Conservation (phyloP, 1,140 invertebrate genomes). For the Anastrepha ludens region DNA sequence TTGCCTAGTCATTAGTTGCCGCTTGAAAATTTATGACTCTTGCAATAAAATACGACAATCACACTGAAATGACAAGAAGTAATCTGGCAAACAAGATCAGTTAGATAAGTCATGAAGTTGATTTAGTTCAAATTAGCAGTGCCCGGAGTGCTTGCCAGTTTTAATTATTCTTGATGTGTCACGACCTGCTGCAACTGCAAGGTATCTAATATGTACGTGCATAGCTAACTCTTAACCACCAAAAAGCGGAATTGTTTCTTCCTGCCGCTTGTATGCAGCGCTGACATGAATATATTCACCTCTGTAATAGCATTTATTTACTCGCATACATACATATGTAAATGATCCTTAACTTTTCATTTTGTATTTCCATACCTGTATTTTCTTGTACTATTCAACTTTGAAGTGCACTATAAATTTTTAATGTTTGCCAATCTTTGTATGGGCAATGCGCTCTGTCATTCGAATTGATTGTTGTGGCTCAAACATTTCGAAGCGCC, state of each 20-base stretch:
- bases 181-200: conserved; percentile 19
- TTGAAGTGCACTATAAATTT: too few species aligned
- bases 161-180: not conserved
- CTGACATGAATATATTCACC: too few species aligned
- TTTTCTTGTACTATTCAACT: too few species aligned
- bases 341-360: too few species aligned
- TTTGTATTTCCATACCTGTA: too few species aligned
- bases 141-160: not conserved
- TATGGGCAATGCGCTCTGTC: too few species aligned
- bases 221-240: not conserved
- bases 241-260: not conserved
- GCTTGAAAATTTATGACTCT: conserved; percentile 1
- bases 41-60: not conserved
- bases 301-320: too few species aligned
- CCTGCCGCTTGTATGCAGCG: not conserved
- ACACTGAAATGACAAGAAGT: not conserved
- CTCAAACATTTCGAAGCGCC: too few species aligned
- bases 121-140: not conserved
- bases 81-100: not conserved
- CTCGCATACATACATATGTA: too few species aligned
- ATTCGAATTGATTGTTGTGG: too few species aligned
- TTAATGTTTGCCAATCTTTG: too few species aligned
- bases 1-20: not conserved
- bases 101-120: not conserved
- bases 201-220: too few species aligned